These are phyloP conservation scores for Ranitomeya variabilis DNA, from an alignment of 2,113 vertebrate species.

Conservation along the genomic window DNA sequence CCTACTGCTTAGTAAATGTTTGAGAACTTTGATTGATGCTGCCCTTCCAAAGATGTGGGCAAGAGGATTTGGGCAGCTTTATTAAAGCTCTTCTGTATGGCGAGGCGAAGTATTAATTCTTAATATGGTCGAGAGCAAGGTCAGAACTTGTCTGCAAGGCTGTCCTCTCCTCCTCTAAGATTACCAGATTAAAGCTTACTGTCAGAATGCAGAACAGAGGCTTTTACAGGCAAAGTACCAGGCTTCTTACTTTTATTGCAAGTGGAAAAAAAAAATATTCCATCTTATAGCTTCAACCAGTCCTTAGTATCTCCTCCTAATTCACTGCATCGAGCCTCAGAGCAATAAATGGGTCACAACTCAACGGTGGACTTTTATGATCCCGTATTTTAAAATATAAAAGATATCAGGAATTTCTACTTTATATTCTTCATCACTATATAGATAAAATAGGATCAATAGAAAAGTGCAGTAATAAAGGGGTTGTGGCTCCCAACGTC, in stretches of 20 bases:
- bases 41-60: conserved; percentile 67
- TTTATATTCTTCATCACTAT: not conserved
- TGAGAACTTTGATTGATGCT: conserved; percentile 65
- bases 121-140: conserved; percentile 75
- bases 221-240: conserved; percentile 59
- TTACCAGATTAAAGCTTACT: conserved; percentile 80
- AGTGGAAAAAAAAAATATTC: conserved; percentile 11
- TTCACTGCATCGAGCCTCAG: not conserved
- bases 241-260: conserved; percentile 4
- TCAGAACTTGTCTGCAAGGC: conserved; percentile 75
- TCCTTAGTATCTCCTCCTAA: not conserved
- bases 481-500: no score
- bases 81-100: conserved; percentile 73
- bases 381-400: not conserved
- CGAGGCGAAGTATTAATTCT: conserved; percentile 75
- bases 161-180: conserved; percentile 72
- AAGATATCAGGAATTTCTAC: not conserved
- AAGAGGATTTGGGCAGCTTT: conserved; percentile 70
- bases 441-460: not conserved
- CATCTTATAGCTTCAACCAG: not conserved
- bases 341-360: not conserved
- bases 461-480: not conserved
- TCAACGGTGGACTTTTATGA: not conserved
- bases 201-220: conserved; percentile 69
- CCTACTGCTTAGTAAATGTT: conserved; percentile 67